phyloP scores from a whole-genome alignment of 2,113 vertebrate genomes.

The Lagopus muta region DNA sequence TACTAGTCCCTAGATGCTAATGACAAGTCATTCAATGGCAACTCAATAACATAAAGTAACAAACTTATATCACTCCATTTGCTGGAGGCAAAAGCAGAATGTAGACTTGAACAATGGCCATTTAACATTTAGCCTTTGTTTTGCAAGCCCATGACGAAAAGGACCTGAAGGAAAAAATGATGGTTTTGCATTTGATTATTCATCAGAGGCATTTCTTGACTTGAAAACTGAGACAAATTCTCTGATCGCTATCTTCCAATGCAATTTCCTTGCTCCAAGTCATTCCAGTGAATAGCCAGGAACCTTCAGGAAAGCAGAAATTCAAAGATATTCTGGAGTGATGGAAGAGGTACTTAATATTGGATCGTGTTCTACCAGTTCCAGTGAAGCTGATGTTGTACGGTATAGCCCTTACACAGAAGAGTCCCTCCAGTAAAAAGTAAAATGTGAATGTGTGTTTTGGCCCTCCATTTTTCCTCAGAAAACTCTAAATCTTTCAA shows the following conservation, averaged over 20 bases:
- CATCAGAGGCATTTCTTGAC: neutral
- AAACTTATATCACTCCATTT: neutral
- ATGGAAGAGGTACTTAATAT: neutral
- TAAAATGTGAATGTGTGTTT: neutral
- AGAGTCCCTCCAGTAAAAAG: neutral
- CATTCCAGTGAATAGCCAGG: neutral
- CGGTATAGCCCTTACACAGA: neutral
- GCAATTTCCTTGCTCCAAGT: neutral
- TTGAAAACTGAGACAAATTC: neutral
- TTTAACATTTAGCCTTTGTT: neutral
- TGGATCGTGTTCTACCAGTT: neutral
- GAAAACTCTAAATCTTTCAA: neutral
- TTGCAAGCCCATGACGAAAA: neutral
- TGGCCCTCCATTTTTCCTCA: neutral
- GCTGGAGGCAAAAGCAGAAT: neutral
- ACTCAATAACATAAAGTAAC: neutral
- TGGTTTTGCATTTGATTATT: neutral
- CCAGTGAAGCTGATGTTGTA: neutral
- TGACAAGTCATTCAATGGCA: neutral
- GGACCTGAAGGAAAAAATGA: neutral
- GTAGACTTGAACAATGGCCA: neutral
- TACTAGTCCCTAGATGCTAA: neutral
- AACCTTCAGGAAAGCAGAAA: neutral
- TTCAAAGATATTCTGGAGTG: neutral
- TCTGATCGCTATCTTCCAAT: neutral